Percentiles rank a stretch among this genome's conserved stretches.
These are phyloP conservation scores for Grus americana DNA, from an alignment of 2,113 vertebrate species.

Conservation along the genomic window DNA sequence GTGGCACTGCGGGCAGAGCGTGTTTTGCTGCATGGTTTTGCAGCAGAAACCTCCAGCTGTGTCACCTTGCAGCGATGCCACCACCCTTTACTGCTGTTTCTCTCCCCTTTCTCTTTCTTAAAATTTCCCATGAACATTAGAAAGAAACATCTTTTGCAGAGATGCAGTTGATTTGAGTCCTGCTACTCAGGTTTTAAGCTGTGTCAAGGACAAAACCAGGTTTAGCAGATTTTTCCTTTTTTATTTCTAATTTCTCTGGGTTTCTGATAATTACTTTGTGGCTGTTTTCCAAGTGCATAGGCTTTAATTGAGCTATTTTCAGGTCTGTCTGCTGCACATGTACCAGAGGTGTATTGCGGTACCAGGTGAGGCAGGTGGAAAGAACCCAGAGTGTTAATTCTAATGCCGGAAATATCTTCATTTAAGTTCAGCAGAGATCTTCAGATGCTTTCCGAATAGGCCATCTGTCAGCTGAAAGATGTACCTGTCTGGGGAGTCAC, in stretches of 20 bases:
- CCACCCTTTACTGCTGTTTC: not conserved
- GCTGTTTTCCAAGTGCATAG: not conserved
- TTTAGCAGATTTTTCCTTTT: not conserved
- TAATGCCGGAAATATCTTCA: not conserved
- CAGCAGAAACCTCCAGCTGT: not conserved
- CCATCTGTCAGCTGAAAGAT: not conserved
- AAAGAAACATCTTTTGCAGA: not conserved
- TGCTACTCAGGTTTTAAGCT: not conserved
- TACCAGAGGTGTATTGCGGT: fast-evolving
- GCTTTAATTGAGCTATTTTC: not conserved
- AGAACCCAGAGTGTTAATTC: not conserved
- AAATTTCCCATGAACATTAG: not conserved
- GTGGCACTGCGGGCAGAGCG: not conserved
- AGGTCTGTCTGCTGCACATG: not conserved
- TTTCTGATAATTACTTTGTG: not conserved
- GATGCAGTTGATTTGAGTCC: not conserved
- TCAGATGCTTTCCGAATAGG: not conserved
- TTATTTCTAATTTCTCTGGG: not conserved
- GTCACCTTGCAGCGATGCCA: not conserved
- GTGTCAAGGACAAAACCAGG: not conserved
- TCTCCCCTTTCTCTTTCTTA: not conserved
- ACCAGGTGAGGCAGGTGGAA: not conserved
- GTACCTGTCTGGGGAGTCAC: not conserved
- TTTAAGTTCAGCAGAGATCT: not conserved
- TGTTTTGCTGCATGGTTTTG: not conserved